Conservation (phyloP, 2,888 invertebrate genomes). For the Dryadula phaetusa region DNA sequence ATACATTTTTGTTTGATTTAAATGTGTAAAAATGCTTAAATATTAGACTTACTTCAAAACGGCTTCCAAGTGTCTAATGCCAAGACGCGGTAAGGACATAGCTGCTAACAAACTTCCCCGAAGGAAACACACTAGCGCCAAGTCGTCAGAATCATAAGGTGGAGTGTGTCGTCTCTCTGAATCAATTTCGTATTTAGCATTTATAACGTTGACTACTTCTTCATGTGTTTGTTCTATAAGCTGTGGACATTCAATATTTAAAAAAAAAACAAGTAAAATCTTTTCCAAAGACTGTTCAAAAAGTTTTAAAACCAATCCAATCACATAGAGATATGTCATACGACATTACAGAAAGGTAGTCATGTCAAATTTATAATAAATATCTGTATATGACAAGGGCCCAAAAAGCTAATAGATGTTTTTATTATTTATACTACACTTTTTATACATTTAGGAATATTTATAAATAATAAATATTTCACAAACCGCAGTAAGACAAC, state of each 20-base stretch:
- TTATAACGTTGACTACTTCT: conserved; percentile 44
- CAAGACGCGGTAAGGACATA: conserved; percentile 90
- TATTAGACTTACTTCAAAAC: conserved; percentile 54
- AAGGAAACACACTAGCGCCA: conserved; percentile 89
- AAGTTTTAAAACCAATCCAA: too few species aligned
- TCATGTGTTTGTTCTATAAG: conserved; percentile 58
- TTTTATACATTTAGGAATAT: too few species aligned
- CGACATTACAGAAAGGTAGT: too few species aligned
- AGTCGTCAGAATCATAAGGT: conserved; percentile 87
- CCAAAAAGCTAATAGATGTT: too few species aligned
- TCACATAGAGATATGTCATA: too few species aligned
- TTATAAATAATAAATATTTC: too few species aligned
- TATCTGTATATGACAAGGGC: too few species aligned
- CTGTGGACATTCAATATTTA: conserved; percentile 51
- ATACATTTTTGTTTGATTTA: background rate
- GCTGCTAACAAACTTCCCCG: conserved; percentile 93
- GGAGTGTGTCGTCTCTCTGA: conserved; percentile 51
- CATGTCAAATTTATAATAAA: too few species aligned
- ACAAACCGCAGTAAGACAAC: too few species aligned
- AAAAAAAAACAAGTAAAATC: too few species aligned
- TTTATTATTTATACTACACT: too few species aligned
- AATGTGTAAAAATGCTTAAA: background rate
- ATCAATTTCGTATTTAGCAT: conserved; percentile 15
- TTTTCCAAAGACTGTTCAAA: too few species aligned
- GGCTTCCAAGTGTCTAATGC: conserved; percentile 86